Evolutionary conservation across 2,888 invertebrate species (phyloP), one percentile per base, ranked within the genome.

Genomic region (Pristionchus arcanus): DNA sequence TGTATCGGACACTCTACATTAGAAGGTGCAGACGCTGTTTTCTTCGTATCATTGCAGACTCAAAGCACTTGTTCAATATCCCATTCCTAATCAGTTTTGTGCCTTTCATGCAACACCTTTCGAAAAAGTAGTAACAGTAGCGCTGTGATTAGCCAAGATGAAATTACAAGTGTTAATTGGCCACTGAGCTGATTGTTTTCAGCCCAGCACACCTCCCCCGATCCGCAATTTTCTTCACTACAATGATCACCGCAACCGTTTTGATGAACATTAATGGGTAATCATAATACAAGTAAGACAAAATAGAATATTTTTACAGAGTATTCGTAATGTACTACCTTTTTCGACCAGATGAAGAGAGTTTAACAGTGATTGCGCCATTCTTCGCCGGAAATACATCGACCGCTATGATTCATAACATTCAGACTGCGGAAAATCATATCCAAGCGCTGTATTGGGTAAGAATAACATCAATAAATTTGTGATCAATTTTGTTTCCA

Each of bases 381-480:
- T 28, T 81, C 25, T 81, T 81, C 19, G 31, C 81, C 16, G 81
- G 81, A n/a, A 81, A 81, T 53, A 81, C 81, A 0, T 81, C 81
- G 1, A n/a, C 81, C 13, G 53, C 81, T 3, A 53, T 81, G 53
- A 81, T 53, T 13, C 81, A 81, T 19, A n/a, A 25, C 4, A 21
- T 3, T 9, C 53, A 81, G 11, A 49, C 49, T 13, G 81, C 81
- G 25, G 11, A 1, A 15, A 53, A 81, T 2, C n/a, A 53, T 28
- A 28, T 81, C 16, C 81, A 81, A 16, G 42, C 49, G 4, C 81
- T 81, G 13, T 81, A 81, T 7, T 81, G 81, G 81, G 81, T 81
- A n/a, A 28, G 81, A 74, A 37, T 0, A 68, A 34, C 25, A 25
- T 3, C 7, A 28, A 5, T 66, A 1, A 0, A 0, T 28, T 4